phyloP scores from a whole-genome alignment of 2,797 vertebrate genomes.

The Chanos chanos region DNA sequence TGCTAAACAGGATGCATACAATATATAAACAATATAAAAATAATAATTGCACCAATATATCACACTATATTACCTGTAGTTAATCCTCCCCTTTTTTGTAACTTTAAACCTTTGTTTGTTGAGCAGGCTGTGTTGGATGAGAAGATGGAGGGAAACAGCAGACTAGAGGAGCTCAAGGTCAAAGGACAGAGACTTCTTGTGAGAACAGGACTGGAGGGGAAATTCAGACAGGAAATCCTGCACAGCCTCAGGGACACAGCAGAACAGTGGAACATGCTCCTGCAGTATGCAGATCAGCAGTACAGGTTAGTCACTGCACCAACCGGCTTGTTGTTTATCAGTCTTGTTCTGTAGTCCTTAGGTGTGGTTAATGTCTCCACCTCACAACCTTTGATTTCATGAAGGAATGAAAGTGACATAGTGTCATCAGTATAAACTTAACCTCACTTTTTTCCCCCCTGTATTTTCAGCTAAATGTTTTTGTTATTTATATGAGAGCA shows the following conservation, averaged over 20 bases:
- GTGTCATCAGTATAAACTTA: too few species aligned
- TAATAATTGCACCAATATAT: too few species aligned
- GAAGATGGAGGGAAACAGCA: constrained; percentile 59
- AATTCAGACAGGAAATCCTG: background rate
- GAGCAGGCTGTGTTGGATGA: constrained; percentile 63
- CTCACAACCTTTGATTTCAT: too few species aligned
- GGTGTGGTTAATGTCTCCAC: too few species aligned
- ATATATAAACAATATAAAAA: too few species aligned
- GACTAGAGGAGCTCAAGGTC: constrained; percentile 48
- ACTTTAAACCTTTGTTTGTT: background rate
- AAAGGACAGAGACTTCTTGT: constrained; percentile 2
- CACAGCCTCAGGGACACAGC: constrained; percentile 2
- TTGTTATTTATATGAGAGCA: too few species aligned
- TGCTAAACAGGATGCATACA: too few species aligned
- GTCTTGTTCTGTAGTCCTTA: too few species aligned
- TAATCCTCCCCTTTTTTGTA: background rate
- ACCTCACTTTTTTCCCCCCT: too few species aligned
- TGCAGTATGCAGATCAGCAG: constrained; percentile 9
- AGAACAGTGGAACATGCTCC: constrained; percentile 7
- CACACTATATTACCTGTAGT: too few species aligned
- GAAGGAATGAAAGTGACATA: too few species aligned
- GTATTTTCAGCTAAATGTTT: too few species aligned
- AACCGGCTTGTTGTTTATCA: background rate
- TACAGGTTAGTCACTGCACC: constrained; percentile 14
- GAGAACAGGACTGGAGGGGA: background rate